Conservation (phyloP, 2,888 invertebrate genomes). For the Theodoxus fluviatilis region DNA sequence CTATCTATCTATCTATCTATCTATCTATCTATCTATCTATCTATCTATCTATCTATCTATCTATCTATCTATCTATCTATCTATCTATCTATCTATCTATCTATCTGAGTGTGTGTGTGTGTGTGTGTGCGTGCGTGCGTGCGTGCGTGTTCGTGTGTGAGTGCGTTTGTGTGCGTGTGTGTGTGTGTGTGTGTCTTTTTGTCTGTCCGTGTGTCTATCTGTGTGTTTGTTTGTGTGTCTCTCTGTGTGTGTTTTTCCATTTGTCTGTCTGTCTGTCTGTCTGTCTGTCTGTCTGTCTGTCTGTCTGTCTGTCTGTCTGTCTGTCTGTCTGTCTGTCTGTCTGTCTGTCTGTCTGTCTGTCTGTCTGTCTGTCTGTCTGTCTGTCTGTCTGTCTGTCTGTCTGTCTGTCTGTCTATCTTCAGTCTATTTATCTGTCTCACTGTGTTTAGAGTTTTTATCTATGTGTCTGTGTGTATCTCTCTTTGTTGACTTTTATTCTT, state of each 20-base stretch:
- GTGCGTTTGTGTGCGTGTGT: constrained; percentile 23
- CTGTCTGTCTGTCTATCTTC: background rate
- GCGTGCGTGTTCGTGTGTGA: too few relatives aligned
- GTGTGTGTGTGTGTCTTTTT: constrained; percentile 12
- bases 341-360: constrained; percentile 17
- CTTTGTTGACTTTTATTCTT: background rate
- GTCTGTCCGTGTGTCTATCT: background rate
- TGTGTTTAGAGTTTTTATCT: background rate
- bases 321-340: background rate
- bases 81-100: background rate
- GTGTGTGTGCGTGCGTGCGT: background rate
- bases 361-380: constrained; percentile 20
- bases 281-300: constrained; percentile 21
- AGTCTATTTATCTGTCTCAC: constrained; percentile 13
- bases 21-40: background rate
- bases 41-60: background rate
- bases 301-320: constrained; percentile 24
- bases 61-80: background rate
- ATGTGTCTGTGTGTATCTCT: constrained; percentile 1
- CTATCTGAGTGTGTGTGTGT: background rate
- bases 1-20: background rate
- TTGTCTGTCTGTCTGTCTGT: background rate
- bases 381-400: constrained; percentile 24
- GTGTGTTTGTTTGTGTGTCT: background rate
- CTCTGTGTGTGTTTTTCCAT: background rate